These are phyloP conservation scores for Gambelia wislizenii DNA, from an alignment of 2,797 vertebrate genomes.

Conservation along the genomic window DNA sequence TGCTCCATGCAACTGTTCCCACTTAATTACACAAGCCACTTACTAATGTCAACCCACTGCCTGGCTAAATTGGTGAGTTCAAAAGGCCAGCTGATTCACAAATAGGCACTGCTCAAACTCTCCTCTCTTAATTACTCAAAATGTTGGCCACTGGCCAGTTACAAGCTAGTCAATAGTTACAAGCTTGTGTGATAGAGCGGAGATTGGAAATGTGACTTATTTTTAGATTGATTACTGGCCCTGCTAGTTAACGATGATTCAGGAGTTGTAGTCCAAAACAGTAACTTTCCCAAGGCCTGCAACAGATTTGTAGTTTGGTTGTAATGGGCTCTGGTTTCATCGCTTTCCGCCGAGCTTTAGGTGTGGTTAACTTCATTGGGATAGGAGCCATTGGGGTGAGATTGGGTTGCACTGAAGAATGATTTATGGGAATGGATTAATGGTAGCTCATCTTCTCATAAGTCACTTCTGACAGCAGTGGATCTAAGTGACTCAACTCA, in stretches of 20 bases:
- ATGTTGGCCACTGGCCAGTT: neutral
- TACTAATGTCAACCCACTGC: no score
- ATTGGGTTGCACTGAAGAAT: neutral
- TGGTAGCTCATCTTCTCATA: accelerated
- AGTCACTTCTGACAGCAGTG: no score
- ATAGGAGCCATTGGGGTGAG: neutral
- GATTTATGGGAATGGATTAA: neutral
- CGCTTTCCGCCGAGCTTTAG: neutral
- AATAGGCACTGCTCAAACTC: no score
- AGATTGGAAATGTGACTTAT: neutral
- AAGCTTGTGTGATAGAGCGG: neutral
- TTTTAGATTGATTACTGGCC: no score
- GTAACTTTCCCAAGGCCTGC: no score
- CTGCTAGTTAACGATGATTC: no score
- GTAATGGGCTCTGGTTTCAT: neutral
- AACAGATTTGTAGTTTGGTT: no score
- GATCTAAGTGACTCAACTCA: no score
- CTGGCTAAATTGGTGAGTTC: neutral
- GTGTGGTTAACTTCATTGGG: neutral
- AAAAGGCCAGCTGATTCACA: neutral
- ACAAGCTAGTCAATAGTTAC: neutral
- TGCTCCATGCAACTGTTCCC: neutral
- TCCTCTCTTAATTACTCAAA: neutral
- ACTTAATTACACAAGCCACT: neutral
- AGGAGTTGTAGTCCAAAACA: no score